Conservation (phyloP, 2,888 invertebrate species). For the Agriopis leucophaearia region DNA sequence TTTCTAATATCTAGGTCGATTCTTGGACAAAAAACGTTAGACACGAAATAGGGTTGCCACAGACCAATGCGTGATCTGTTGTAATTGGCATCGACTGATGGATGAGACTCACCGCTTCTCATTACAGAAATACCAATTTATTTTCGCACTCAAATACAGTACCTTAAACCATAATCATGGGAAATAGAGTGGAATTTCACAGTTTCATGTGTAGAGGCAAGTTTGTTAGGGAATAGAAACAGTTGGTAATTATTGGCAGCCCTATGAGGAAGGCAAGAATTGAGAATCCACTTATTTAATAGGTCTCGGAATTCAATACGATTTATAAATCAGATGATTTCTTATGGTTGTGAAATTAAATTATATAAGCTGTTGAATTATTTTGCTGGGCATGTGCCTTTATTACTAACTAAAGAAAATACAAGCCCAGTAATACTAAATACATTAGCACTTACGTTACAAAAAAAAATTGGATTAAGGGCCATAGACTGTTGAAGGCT, state of each 20-base stretch:
- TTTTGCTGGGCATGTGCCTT: too few relatives aligned
- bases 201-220: slow-evolving; percentile 37
- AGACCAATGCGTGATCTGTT: slow-evolving; percentile 75
- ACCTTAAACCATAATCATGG: slow-evolving; percentile 28
- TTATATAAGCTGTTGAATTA: not conserved
- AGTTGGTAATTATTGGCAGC: slow-evolving; percentile 55
- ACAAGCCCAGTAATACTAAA: too few relatives aligned
- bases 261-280: slow-evolving; percentile 50
- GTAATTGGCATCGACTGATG: slow-evolving; percentile 74
- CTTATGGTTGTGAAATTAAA: slow-evolving; percentile 5
- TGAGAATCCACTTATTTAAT: slow-evolving; percentile 23
- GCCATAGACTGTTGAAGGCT: too few relatives aligned
- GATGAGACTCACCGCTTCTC: slow-evolving; percentile 53
- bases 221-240: slow-evolving; percentile 64
- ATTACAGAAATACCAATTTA: slow-evolving; percentile 50
- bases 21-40: slow-evolving; percentile 47
- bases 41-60: slow-evolving; percentile 69
- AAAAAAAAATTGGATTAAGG: too few relatives aligned
- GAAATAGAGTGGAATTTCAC: slow-evolving; percentile 37
- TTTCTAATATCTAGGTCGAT: slow-evolving; percentile 40
- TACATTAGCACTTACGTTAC: too few relatives aligned
- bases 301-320: slow-evolving; percentile 16
- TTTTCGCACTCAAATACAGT: not conserved
- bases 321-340: slow-evolving; percentile 15
- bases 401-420: too few relatives aligned